phyloP scores from a whole-genome alignment of 2,113 vertebrate species.

The Mastomys natalensis region DNA sequence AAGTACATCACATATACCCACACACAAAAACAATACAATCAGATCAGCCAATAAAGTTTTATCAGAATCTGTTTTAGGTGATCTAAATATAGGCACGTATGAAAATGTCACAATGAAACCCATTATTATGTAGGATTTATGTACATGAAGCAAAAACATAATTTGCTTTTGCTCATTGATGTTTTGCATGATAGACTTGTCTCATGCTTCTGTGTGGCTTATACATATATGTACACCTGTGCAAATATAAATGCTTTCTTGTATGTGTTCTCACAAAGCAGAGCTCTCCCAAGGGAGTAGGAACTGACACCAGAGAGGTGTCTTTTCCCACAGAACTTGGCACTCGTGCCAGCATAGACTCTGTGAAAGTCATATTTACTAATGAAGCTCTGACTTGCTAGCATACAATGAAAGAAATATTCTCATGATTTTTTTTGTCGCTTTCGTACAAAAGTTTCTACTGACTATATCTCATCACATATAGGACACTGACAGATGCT shows the following conservation, averaged over 20 bases:
- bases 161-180: neutral
- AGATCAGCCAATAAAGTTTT: neutral
- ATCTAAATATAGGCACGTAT: neutral
- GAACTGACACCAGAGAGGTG: neutral
- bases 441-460: slow-evolving; percentile 61
- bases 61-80: neutral
- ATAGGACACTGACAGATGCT: neutral
- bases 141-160: neutral
- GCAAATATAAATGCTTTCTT: neutral
- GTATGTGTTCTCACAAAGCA: neutral
- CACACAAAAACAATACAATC: neutral
- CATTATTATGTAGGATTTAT: neutral
- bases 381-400: slow-evolving; percentile 63
- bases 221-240: neutral
- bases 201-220: neutral
- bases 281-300: neutral
- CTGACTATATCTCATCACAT: slow-evolving; percentile 14
- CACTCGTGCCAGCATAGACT: neutral
- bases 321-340: neutral
- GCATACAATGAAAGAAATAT: slow-evolving; percentile 51
- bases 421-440: slow-evolving; percentile 63
- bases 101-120: neutral
- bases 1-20: neutral
- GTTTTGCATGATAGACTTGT: neutral
- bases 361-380: slow-evolving; percentile 34